Base-by-base conservation (phyloP, 1,140 invertebrate genomes). In the Polypedilum vanderplanki region DNA sequence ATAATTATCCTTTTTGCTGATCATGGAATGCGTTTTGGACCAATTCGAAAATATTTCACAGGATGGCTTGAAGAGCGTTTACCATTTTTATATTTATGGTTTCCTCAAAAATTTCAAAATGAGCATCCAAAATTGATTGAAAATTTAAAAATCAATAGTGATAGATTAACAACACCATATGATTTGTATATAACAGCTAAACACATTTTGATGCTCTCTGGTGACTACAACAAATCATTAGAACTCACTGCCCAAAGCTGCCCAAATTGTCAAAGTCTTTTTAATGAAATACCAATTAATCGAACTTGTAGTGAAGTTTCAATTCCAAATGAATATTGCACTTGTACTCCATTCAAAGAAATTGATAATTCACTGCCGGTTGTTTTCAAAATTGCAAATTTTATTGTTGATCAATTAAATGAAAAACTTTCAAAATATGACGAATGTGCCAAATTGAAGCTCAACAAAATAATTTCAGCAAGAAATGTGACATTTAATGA, bases 51-150 rank as follows among this genome's bases (percentile, higher is more conserved):
- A 65, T 91, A 89, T 0, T 86, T 88, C 76, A 85, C 88, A 7
- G 93, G 94, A 0, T 92, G 91, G 85, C 87, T 94, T 73, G 94
- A 96, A 80, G 93, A 95, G 80, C 81, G 93, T 65, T 80, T 96
- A 18, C 95, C 95, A 1, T 91, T 93, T 80, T 83, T 93, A 24
- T 91, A 88, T 77, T 77, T 95, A 7, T 87, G 87, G 79, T 78
- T 94, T 0, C 93, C 95, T 0, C 79, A 87, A 46, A 86, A 85
- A 82, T 93, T 93, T 78, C 81, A 82, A 64, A 77, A 85, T 15
- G 81, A 83, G 73, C 86, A 89, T 78, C 84, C 86, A 0, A 76
- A 85, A 15, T 81, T 87, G 9, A 85, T 85, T 74, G 78, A 82
- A 10, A 91, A 90, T 79, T 79, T 95, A 1, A 77, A 81, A 22